Conservation (phyloP, 1,140 invertebrate species). For the Heliconius hermathena region DNA sequence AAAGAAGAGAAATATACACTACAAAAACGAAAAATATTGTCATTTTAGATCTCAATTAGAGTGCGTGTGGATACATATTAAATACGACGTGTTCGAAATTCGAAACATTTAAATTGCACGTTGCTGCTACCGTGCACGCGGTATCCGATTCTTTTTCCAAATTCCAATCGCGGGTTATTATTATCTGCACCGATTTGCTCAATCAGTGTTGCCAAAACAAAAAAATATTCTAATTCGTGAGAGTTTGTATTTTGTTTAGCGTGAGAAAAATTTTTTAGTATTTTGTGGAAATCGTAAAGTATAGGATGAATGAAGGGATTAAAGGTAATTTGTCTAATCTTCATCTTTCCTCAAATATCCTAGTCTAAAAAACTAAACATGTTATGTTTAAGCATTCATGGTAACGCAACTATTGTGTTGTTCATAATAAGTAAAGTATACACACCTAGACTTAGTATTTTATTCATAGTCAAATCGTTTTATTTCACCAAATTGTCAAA, state of each 20-base stretch:
- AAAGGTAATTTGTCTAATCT: slow-evolving; percentile 40
- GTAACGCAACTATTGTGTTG: neutral
- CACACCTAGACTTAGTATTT: too few relatives aligned
- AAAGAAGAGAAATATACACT: neutral
- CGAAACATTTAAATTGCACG: slow-evolving; percentile 79
- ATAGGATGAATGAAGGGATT: slow-evolving; percentile 38
- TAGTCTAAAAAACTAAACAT: slow-evolving; percentile 8
- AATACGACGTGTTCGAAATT: slow-evolving; percentile 68
- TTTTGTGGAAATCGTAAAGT: slow-evolving; percentile 39
- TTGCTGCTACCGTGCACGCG: slow-evolving; percentile 75
- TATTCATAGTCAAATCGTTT: too few relatives aligned
- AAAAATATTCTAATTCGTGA: slow-evolving; percentile 72
- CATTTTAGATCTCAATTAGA: slow-evolving; percentile 32
- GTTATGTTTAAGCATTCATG: neutral
- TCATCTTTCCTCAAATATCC: slow-evolving; percentile 26
- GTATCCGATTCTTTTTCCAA: slow-evolving; percentile 58
- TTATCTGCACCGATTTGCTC: slow-evolving; percentile 68
- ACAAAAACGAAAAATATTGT: slow-evolving; percentile 13
- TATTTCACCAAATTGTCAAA: too few relatives aligned
- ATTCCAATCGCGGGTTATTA: slow-evolving; percentile 65
- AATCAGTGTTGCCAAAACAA: slow-evolving; percentile 59
- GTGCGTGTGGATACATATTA: slow-evolving; percentile 49
- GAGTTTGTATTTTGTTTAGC: slow-evolving; percentile 59
- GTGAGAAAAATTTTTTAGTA: slow-evolving; percentile 59
- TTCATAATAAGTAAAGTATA: neutral